Evolutionary conservation across 1,140 invertebrate genomes (phyloP), one percentile per base, ranked within the genome.

Genomic region (Lepidurus arcticus): DNA sequence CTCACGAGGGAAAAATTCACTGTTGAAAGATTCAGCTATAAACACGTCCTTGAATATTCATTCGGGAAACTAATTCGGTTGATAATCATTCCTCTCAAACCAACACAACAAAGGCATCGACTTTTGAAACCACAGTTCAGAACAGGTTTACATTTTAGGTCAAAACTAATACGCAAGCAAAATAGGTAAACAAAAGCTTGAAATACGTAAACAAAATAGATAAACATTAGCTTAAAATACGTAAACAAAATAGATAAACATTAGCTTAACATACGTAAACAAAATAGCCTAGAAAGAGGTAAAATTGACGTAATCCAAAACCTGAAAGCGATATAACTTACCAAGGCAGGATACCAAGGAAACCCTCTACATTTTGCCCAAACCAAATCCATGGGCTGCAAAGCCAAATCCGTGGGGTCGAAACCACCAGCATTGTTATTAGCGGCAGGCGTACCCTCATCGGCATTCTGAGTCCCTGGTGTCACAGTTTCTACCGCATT

Each of bases 331-430:
- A 47, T 53, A 34, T 65, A 47, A 24, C 87, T 85, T 83, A 90
- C 88, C 76, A 98, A 86, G 1, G 96, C 96, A 45, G 96, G 96
- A 87, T 98, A 98, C 95, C 95, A 98, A 6, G 95, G 95, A 86
- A 97, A 97, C 4, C 95, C 96, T 79, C 95, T 89, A 87, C 95
- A 98, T 84, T 98, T 98, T 0, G 96, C 96, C 96, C 96, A 98
- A 1, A 98, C 96, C 9, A 98, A 88, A 84, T 97, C 94, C 26
- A 98, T 85, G 1, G 94, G 92, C 82, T 94, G 91, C 44, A 94
- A 83, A 42, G 81, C 83, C 81, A 82, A 88, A 84, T 97, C 94
- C 24, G 98, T 85, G 2, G 94, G 92, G 82, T 94, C 91, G 44
- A 94, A 83, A 43, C 81, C 83, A 81, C 82, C n/a, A 78, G 77